A percentile compares a stretch with the other conserved stretches of the same genome.
Conservation (phyloP, 2,888 invertebrate genomes). For the Shargacucullia verbasci region DNA sequence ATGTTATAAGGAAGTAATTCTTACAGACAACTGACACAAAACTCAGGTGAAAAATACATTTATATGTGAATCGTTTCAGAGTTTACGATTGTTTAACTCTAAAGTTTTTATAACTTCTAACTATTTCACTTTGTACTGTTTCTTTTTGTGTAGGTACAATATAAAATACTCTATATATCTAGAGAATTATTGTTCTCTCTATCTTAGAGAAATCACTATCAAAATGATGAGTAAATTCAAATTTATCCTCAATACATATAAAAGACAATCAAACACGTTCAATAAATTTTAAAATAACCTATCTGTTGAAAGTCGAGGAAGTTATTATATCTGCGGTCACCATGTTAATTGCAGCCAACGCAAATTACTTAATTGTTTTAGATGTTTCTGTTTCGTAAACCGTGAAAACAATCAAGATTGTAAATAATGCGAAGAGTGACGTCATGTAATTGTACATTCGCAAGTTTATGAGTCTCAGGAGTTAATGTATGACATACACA, state of each 20-base stretch:
- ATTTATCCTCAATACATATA: not conserved
- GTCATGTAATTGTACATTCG: slow-evolving; percentile 12
- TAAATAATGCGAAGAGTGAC: slow-evolving; percentile 7
- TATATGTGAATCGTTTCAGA: no score
- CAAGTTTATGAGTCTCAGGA: slow-evolving; percentile 11
- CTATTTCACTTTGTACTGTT: no score
- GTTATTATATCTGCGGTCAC: slow-evolving; percentile 63
- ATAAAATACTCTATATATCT: no score
- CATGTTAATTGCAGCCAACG: slow-evolving; percentile 68
- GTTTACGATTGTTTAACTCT: no score
- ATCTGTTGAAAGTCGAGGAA: slow-evolving; percentile 33
- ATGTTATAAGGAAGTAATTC: no score
- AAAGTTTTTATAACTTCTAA: no score
- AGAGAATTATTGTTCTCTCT: no score
- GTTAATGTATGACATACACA: not conserved
- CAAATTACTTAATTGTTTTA: slow-evolving; percentile 64
- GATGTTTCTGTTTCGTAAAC: slow-evolving; percentile 60
- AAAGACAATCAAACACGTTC: slow-evolving; percentile 13
- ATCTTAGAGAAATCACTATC: no score
- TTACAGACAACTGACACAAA: no score
- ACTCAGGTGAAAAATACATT: no score
- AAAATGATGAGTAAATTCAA: no score
- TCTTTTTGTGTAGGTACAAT: no score
- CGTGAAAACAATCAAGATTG: slow-evolving; percentile 17
- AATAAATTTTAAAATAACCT: slow-evolving; percentile 22